Evolutionary conservation across 2,888 invertebrate species (phyloP).

Genomic region (Cephus spinipes): DNA sequence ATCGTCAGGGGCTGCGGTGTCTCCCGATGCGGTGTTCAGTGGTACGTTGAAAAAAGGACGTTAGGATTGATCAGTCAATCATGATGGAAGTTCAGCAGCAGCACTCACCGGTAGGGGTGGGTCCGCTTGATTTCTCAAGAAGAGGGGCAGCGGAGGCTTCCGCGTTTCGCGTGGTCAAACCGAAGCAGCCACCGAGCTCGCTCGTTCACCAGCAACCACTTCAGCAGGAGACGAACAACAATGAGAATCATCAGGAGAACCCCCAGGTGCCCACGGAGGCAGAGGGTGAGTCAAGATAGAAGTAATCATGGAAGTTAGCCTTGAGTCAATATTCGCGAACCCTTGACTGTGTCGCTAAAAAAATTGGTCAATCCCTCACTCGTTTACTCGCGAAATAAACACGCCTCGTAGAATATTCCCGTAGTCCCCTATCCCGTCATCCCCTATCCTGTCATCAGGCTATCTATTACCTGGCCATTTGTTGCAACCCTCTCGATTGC

Average conservation of each 20-base stretch:
- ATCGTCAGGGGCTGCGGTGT: no score
- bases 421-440: slow-evolving; percentile 26
- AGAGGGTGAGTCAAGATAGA: slow-evolving; percentile 41
- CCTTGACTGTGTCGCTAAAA: no score
- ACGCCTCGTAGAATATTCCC: no score
- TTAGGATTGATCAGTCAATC: slow-evolving; percentile 11
- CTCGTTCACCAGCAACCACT: slow-evolving; percentile 50
- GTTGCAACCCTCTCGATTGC: slow-evolving; percentile 30
- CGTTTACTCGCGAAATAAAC: no score
- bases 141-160: slow-evolving; percentile 64
- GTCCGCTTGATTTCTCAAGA: slow-evolving; percentile 63
- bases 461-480: slow-evolving; percentile 57
- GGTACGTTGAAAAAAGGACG: neutral
- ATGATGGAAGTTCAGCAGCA: slow-evolving; percentile 63
- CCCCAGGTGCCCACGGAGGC: slow-evolving; percentile 47
- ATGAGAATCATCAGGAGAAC: slow-evolving; percentile 53
- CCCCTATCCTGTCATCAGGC: slow-evolving; percentile 52
- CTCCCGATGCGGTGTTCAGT: slow-evolving; percentile 1
- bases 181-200: slow-evolving; percentile 53
- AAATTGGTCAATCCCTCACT: no score
- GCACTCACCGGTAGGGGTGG: slow-evolving; percentile 64
- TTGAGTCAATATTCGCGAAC: no score
- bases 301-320: neutral
- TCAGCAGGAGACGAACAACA: slow-evolving; percentile 50
- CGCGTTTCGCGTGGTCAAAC: slow-evolving; percentile 63